Conservation (phyloP, 2,113 vertebrate species). For the Podarcis muralis region DNA sequence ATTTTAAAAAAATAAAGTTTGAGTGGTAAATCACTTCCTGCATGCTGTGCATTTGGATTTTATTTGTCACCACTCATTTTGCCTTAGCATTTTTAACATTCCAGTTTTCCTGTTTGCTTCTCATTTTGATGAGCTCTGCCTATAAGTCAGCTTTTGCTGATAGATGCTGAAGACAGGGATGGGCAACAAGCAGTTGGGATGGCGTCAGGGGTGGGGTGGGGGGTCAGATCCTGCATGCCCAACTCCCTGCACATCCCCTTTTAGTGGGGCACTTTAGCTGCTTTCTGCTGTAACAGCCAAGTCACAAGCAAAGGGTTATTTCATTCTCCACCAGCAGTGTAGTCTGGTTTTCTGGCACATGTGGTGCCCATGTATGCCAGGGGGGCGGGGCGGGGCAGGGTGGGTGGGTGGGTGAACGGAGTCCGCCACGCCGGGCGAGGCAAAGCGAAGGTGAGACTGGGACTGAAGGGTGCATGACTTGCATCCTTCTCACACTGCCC, state of each 20-base stretch:
- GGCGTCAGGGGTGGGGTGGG: no score
- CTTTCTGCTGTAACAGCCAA: not conserved
- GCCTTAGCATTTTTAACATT: not conserved
- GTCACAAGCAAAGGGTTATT: not conserved
- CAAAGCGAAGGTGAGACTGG: no score
- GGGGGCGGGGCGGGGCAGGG: no score
- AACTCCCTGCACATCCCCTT: not conserved
- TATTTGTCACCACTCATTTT: conserved; percentile 24
- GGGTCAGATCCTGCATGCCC: not conserved
- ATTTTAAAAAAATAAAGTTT: conserved; percentile 74
- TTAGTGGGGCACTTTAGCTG: not conserved
- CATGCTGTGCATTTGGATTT: conserved; percentile 61
- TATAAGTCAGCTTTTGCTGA: not conserved
- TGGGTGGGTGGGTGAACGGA: no score
- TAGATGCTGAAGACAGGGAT: no score
- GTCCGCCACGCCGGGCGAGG: no score
- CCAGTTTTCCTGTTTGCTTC: not conserved
- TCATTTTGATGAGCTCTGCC: not conserved
- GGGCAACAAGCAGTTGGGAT: no score
- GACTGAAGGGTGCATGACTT: no score
- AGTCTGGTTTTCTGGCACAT: no score
- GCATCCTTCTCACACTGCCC: no score
- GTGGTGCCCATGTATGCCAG: no score
- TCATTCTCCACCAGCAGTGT: no score
- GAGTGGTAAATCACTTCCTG: conserved; percentile 1